phyloP scores from a whole-genome alignment of 2,113 vertebrate species.

The Sciurus niger region DNA sequence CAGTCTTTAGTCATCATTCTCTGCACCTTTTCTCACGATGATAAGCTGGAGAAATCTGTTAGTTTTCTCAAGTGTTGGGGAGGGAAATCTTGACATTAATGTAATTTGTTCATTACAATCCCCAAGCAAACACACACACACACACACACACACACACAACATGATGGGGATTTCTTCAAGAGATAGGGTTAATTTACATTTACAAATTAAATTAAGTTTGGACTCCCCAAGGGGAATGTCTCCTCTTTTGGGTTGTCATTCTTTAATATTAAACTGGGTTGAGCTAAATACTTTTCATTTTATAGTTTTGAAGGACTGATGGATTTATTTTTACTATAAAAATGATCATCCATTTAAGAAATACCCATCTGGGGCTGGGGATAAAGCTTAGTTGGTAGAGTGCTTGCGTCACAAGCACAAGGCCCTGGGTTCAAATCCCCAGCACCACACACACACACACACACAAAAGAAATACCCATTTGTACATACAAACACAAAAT shows the following conservation, averaged over 20 bases:
- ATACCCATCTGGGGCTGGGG: not conserved
- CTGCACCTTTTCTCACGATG: not conserved
- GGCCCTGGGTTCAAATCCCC: too few species aligned
- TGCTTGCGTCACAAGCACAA: too few species aligned
- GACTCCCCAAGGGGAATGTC: not conserved
- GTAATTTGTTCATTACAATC: not conserved
- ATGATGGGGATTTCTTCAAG: not conserved
- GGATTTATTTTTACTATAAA: not conserved
- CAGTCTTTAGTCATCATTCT: not conserved
- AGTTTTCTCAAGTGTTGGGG: not conserved
- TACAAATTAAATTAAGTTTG: not conserved
- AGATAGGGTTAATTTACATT: not conserved
- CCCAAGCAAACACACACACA: too few species aligned
- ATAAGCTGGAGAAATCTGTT: not conserved
- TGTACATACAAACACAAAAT: not conserved
- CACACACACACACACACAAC: too few species aligned
- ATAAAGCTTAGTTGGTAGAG: too few species aligned
- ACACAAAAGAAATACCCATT: not conserved
- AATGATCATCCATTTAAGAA: not conserved
- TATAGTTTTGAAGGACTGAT: not conserved
- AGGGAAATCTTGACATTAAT: not conserved
- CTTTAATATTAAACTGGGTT: constrained; percentile 27
- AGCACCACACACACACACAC: too few species aligned
- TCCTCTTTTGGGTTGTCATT: not conserved
- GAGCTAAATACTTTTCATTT: not conserved